Evolutionary conservation across 2,797 vertebrate genomes (phyloP).

Genomic region (Dendrocincla tyrannina): DNA sequence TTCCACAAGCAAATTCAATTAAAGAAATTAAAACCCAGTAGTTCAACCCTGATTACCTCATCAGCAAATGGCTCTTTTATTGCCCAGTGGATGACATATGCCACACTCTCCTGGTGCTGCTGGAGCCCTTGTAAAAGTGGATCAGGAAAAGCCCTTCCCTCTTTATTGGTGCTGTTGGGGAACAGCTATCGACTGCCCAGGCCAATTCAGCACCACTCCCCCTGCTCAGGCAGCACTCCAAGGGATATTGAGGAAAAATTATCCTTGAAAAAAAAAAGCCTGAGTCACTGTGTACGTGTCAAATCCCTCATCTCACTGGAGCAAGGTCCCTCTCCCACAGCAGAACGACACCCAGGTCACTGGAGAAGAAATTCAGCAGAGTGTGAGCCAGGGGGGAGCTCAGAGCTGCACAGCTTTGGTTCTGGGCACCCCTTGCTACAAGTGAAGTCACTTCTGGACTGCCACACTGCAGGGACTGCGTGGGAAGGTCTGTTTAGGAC

Average conservation of each 20-base stretch:
- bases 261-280: not conserved
- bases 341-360: fast-evolving
- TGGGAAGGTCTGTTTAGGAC: fast-evolving
- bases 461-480: fast-evolving
- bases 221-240: not conserved
- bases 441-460: fast-evolving
- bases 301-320: not conserved
- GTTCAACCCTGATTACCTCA: conserved; percentile 9
- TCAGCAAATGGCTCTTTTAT: conserved; percentile 29
- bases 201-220: not conserved
- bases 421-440: fast-evolving
- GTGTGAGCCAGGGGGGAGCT: fast-evolving
- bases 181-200: not conserved
- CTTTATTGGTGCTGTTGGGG: not conserved
- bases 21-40: conserved; percentile 19
- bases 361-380: fast-evolving
- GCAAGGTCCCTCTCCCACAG: not conserved
- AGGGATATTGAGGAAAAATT: not conserved
- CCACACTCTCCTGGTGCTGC: not conserved
- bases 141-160: not conserved
- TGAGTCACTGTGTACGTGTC: fast-evolving
- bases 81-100: not conserved
- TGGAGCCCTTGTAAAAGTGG: not conserved
- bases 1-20: conserved; percentile 48
- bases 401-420: fast-evolving